Evolutionary conservation across 2,113 vertebrate species (phyloP).

Genomic region (Oreotragus oreotragus): DNA sequence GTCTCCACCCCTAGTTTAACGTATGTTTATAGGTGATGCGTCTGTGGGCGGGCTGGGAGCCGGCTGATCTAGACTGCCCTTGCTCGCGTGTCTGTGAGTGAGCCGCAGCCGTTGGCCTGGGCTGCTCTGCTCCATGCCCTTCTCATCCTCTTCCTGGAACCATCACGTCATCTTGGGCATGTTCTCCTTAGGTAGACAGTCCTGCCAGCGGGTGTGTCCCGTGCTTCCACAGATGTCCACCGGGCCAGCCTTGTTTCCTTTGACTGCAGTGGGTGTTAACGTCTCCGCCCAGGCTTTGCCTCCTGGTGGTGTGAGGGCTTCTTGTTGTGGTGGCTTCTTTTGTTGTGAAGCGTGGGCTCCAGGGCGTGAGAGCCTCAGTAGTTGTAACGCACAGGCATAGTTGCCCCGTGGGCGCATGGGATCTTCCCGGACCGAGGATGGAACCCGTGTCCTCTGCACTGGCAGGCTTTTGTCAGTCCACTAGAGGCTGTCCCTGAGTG

Average conservation of each 20-base stretch:
- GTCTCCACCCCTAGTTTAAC: neutral
- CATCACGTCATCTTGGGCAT: fast-evolving
- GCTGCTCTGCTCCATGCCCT: fast-evolving
- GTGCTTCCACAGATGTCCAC: neutral
- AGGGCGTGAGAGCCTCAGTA: neutral
- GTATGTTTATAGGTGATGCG: neutral
- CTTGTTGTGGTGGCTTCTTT: neutral
- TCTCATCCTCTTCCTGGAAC: neutral
- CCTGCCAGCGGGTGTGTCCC: neutral
- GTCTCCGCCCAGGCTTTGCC: neutral
- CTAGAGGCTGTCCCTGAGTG: too few species aligned
- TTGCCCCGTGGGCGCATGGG: fast-evolving
- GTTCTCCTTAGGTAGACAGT: neutral
- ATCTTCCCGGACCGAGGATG: neutral
- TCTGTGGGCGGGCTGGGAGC: neutral
- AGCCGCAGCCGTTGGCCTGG: fast-evolving
- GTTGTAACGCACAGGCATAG: neutral
- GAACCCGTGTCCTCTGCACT: neutral
- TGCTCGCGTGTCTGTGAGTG: neutral
- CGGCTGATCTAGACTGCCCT: neutral
- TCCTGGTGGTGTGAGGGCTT: neutral
- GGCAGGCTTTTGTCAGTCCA: neutral
- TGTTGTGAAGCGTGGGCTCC: neutral
- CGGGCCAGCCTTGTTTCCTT: neutral
- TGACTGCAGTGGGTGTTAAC: neutral